Conservation (phyloP, 2,888 invertebrate species). For the Sminthurinus aureus region DNA sequence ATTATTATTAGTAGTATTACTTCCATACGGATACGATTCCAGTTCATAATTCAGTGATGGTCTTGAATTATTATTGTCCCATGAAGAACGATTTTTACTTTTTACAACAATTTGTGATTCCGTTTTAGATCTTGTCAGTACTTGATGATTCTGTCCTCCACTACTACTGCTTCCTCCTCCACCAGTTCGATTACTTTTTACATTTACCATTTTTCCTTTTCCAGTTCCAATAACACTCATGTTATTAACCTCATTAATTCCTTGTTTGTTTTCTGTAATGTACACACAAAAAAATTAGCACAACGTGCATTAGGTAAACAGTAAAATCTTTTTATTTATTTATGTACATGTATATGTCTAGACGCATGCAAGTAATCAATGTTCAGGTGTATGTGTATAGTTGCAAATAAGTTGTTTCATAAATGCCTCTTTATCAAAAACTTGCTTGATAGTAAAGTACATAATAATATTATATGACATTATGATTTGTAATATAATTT, state of each 20-base stretch:
- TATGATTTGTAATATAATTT: conserved; percentile 7
- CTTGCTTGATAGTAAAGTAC: conserved; percentile 17
- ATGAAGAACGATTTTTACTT: conserved; percentile 44
- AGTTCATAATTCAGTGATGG: not conserved
- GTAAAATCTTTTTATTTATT: not conserved
- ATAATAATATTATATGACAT: not conserved
- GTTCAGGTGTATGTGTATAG: too few species aligned
- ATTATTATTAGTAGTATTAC: too few species aligned
- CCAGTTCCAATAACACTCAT: not conserved
- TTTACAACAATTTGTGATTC: conserved; percentile 57
- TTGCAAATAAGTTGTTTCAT: too few species aligned
- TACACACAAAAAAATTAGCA: not conserved
- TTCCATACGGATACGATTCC: not conserved
- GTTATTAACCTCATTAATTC: conserved; percentile 15
- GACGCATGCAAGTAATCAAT: too few species aligned
- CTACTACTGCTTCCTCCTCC: not conserved
- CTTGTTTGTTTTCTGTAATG: conserved; percentile 13
- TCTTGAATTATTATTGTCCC: conserved; percentile 23
- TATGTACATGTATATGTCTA: too few species aligned
- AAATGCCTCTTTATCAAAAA: too few species aligned
- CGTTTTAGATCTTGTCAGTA: conserved; percentile 50
- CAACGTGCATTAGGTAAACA: not conserved
- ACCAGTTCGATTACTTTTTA: not conserved
- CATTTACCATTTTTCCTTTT: not conserved
- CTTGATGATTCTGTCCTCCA: conserved; percentile 21